Evolutionary conservation across 2,797 vertebrate genomes (phyloP).

Genomic region (Gorsachius magnificus): DNA sequence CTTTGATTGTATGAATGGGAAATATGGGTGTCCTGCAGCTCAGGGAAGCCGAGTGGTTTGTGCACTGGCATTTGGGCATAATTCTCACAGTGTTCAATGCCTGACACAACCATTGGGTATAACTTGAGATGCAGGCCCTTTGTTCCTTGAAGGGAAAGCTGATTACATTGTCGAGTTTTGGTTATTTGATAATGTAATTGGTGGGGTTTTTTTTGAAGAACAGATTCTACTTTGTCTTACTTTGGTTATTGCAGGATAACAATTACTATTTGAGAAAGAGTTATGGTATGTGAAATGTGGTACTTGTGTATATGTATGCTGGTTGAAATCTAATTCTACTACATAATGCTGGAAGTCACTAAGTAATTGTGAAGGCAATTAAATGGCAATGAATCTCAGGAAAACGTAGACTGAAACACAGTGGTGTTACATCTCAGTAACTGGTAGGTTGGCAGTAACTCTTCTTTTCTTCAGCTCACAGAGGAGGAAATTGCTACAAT

Average conservation of each 20-base stretch:
- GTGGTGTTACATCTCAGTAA: neutral
- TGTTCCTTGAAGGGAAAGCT: neutral
- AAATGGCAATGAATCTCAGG: neutral
- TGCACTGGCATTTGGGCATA: neutral
- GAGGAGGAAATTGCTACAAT: slow-evolving; percentile 94
- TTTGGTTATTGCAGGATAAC: neutral
- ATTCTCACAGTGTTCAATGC: neutral
- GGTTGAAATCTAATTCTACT: neutral
- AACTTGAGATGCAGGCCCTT: neutral
- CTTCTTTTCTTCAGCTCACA: slow-evolving; percentile 79
- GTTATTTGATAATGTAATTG: neutral
- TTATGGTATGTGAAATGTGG: neutral
- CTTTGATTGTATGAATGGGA: neutral
- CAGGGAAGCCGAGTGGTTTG: neutral
- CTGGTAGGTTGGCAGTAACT: neutral
- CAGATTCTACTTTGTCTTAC: neutral
- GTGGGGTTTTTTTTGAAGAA: neutral
- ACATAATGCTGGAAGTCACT: neutral
- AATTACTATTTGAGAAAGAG: neutral
- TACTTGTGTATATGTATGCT: rapidly evolving
- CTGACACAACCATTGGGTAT: neutral
- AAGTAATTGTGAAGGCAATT: neutral
- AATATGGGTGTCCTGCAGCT: neutral
- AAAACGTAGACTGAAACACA: neutral
- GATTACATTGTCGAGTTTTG: neutral